Base-by-base conservation (phyloP, 37 sponge, comb jelly and placozoan species). In the Chondrosia reniformis region DNA sequence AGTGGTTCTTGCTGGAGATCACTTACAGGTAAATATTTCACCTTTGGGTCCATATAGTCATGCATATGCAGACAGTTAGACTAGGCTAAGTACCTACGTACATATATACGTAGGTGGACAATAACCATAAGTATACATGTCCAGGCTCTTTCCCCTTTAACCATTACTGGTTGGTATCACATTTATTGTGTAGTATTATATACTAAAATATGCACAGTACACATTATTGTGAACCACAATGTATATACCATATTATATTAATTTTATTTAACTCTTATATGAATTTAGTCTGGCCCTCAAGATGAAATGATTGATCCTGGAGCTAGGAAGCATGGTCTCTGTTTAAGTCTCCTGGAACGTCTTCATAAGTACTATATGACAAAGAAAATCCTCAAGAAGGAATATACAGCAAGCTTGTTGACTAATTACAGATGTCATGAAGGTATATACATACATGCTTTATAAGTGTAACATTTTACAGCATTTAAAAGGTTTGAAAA, bases 1-100 rank as follows among this genome's bases (percentile, higher is more conserved):
- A 4, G 84, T 91, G 58, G 74, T 91, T 34, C 73, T 91, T 59
- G 91, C 87, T 76, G 91, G 91, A 40, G 91, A 91, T 52, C 87
- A 91, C 46, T 49, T 42, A n/a, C 91, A 91, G 84, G 91, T 90
- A 83, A 19, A 66, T 66, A 66, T 44, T 36, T 34, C 28, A 59
- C 61, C 39, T 64, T n/a, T 19, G 66, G 3, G 33, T 30, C 3
- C 33, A 7, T 2, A 32, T 64, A 32, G 9, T 12, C n/a, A 22
- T 61, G 63, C 27, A 61, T 12, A 8, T 24, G 7, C 27, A 22
- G 13, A 22, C n/a, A 22, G 13, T 21, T 64, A 19, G 34, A n/a
- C 19, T 56, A 28, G 4, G 58, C 9, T 28, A 6, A 28, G 27
- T 6, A 8, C 27, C 27, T 6, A 56, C 9, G 58, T 56, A 28